These are phyloP conservation scores for Chamaea fasciata DNA, from an alignment of 2,113 vertebrate genomes.

Conservation along the genomic window DNA sequence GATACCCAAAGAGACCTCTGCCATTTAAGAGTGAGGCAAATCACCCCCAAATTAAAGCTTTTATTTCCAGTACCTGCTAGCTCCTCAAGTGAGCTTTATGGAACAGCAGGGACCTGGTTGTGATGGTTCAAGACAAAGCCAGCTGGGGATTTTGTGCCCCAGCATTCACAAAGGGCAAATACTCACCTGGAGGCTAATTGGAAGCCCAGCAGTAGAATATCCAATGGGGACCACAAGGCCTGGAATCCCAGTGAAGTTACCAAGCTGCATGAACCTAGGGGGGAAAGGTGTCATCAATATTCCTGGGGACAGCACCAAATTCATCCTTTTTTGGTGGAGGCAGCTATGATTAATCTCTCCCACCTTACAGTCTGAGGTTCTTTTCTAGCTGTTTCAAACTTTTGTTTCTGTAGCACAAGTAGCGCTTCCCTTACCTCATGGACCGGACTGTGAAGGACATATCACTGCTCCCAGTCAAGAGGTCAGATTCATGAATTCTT, in stretches of 20 bases:
- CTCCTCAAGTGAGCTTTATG: neutral
- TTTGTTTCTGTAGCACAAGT: neutral
- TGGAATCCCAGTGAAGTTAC: constrained; percentile 67
- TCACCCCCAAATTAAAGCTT: neutral
- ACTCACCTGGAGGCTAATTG: constrained; percentile 52
- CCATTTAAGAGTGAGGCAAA: neutral
- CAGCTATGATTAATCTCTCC: neutral
- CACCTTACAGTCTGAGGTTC: neutral
- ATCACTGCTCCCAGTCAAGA: constrained; percentile 14
- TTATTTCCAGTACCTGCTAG: neutral
- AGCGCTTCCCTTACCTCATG: constrained; percentile 43
- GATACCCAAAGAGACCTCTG: neutral
- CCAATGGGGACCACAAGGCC: constrained; percentile 61
- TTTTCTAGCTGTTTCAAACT: neutral
- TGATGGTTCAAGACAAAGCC: neutral
- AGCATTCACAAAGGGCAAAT: neutral
- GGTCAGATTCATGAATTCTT: constrained; percentile 48
- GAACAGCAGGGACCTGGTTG: neutral
- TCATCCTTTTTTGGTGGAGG: neutral
- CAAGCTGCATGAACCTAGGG: constrained; percentile 63
- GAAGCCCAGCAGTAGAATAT: constrained; percentile 56
- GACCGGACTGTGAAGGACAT: neutral
- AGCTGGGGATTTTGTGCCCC: neutral
- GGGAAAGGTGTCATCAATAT: neutral
- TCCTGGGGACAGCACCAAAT: neutral